Evolutionary conservation across 1,140 invertebrate genomes (phyloP), one percentile per base, ranked within the genome.

Genomic region (Drosophila carrolli): DNA sequence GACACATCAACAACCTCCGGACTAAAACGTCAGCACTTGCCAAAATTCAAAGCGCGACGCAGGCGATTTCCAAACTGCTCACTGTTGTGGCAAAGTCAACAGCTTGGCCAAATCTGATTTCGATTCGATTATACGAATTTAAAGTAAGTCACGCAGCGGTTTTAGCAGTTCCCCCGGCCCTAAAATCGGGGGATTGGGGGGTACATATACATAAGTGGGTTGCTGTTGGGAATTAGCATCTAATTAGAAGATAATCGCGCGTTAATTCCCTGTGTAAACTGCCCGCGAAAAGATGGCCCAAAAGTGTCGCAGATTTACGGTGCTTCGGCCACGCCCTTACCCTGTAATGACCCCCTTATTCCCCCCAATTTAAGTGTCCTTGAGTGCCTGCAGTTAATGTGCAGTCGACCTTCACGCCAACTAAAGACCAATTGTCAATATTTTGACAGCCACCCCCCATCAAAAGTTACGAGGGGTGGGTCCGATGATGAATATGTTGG

Each of bases 131-230:
- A 63, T 81, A 58, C 76, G 65, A 90, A 89, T 89, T 89, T 81
- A 84, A 89, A 89, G 80, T 89, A 89, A 89, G 84, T 89, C 84
- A 89, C 84, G 84, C 76, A 88, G 59, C 48, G 50, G 66, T 88
- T 86, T 86, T 86, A 88, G 83, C 82, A 75, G 50, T 47, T 82
- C 59, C 78, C 55, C 55, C 43, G 23, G 44, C 58, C n/a, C 5
- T 8, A 4, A 51, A 35, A 9, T 23, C 46, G 43, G 41, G 27
- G 16, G 0, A 11, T 27, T 27, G 8, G 46, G 37, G 37, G 19
- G 5, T 41, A 63, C 10, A 40, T 51, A 56, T 23, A 38, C 75
- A 62, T 53, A 76, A 76, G 55, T 76, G 48, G 72, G 55, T 68
- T 57, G 44, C 66, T 66, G 37, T 5, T 37, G 29, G 44, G 76